Conservation (phyloP, 2,797 vertebrate genomes). For the Gorsachius magnificus region DNA sequence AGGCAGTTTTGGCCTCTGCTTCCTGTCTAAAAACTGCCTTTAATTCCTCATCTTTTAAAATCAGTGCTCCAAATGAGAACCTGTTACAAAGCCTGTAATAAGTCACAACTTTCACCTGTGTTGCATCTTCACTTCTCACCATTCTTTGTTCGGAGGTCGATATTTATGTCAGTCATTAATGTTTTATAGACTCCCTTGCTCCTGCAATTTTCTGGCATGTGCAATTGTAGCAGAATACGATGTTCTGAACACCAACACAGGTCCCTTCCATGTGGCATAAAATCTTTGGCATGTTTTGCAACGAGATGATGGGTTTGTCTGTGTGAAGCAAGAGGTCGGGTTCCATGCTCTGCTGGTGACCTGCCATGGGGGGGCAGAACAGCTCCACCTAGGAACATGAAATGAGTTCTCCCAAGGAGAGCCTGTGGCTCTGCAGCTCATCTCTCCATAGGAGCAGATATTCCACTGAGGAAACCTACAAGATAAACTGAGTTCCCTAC, state of each 20-base stretch:
- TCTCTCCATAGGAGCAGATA: neutral
- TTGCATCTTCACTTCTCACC: neutral
- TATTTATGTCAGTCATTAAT: neutral
- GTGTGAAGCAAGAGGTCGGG: neutral
- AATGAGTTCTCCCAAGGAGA: neutral
- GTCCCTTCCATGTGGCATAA: neutral
- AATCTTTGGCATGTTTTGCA: neutral
- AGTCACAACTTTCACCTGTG: neutral
- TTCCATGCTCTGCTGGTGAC: constrained; percentile 31
- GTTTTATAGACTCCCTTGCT: neutral
- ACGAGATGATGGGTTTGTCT: neutral
- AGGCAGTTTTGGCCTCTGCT: neutral
- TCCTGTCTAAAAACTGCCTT: neutral
- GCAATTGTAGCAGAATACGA: neutral
- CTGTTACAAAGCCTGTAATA: neutral
- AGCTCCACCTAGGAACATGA: constrained; percentile 26
- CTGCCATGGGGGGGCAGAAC: constrained; percentile 62
- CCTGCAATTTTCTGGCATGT: neutral
- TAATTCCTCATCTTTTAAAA: neutral
- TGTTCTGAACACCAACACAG: neutral
- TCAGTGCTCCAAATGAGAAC: neutral
- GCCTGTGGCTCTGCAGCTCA: neutral
- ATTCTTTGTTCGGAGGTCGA: neutral
- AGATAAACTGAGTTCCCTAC: neutral
- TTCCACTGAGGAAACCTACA: neutral